These are phyloP conservation scores for Carcina quercana DNA, from an alignment of 2,888 invertebrate genomes.

Conservation along the genomic window DNA sequence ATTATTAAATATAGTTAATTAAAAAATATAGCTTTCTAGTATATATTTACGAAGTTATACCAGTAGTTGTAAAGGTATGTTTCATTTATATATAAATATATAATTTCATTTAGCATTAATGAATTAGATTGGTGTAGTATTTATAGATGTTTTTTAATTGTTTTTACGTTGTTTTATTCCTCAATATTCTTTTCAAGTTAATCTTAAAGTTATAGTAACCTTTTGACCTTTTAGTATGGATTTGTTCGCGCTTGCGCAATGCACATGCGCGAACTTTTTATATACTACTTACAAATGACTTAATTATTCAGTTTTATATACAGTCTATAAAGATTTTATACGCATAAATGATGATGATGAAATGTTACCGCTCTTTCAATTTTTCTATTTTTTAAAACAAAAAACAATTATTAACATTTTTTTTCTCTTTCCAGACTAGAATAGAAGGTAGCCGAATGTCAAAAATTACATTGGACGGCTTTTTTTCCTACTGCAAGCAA, in stretches of 20 bases:
- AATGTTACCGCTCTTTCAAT: background rate
- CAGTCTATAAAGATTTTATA: background rate
- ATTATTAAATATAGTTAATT: conserved; percentile 11
- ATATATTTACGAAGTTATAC: conserved; percentile 7
- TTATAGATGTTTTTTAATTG: conserved; percentile 14
- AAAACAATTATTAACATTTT: conserved; percentile 37
- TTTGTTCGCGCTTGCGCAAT: conserved; percentile 29
- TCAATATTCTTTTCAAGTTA: conserved; percentile 15
- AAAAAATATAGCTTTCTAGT: conserved; percentile 10
- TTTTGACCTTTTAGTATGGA: conserved; percentile 28
- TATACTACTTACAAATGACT: background rate
- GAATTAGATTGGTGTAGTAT: conserved; percentile 15
- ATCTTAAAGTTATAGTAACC: conserved; percentile 11
- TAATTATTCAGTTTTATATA: background rate
- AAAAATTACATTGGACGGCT: conserved; percentile 70
- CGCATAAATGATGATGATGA: no score
- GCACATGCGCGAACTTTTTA: conserved; percentile 12
- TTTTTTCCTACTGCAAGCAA: conserved; percentile 75
- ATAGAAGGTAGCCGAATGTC: conserved; percentile 60
- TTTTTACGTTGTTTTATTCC: conserved; percentile 14
- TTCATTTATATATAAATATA: conserved; percentile 18
- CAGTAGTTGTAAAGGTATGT: background rate
- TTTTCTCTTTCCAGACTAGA: conserved; percentile 64
- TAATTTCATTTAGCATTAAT: conserved; percentile 5
- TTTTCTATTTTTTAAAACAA: background rate